Percentiles rank a stretch among this genome's conserved stretches.
Evolutionary conservation across 1,140 invertebrate genomes (phyloP).

Genomic region (Phymastichus coffea): DNA sequence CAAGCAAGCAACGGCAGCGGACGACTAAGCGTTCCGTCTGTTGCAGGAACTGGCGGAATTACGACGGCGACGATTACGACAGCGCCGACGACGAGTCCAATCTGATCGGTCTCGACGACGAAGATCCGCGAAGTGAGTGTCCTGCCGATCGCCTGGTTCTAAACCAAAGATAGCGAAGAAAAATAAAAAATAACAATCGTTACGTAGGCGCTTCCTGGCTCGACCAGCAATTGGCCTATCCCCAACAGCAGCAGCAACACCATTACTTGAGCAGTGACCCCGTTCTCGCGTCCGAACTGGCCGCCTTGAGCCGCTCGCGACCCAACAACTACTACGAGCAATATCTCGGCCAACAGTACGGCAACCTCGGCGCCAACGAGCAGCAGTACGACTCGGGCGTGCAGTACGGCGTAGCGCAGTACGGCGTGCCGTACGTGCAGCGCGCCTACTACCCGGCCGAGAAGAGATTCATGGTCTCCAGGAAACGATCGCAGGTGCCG

Average conservation of each 20-base stretch:
- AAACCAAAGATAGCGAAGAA: background rate
- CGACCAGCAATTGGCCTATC: conserved; percentile 40
- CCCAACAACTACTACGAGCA: conserved; percentile 38
- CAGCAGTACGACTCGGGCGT: conserved; percentile 39
- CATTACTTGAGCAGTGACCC: conserved; percentile 28
- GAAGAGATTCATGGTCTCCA: conserved; percentile 45
- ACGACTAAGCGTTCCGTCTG: no score
- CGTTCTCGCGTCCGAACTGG: conserved; percentile 35
- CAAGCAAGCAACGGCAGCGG: no score
- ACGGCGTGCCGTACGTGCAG: conserved; percentile 38
- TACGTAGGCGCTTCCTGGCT: background rate
- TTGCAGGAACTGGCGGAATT: conserved; percentile 41
- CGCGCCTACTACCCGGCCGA: conserved; percentile 41
- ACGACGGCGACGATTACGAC: conserved; percentile 44
- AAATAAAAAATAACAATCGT: background rate
- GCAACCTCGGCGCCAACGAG: conserved; percentile 29
- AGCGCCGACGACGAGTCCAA: conserved; percentile 38
- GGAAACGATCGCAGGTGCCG: conserved; percentile 43
- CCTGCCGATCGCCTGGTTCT: background rate
- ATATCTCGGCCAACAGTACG: conserved; percentile 38
- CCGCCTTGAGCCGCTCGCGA: background rate
- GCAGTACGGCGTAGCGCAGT: conserved; percentile 39
- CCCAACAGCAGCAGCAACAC: conserved; percentile 28
- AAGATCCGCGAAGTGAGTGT: conserved; percentile 32
- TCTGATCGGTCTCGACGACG: conserved; percentile 39